Evolutionary conservation across 2,888 invertebrate genomes (phyloP), one percentile per base, ranked within the genome.

Genomic region (Mesorhabditis spiculigera): DNA sequence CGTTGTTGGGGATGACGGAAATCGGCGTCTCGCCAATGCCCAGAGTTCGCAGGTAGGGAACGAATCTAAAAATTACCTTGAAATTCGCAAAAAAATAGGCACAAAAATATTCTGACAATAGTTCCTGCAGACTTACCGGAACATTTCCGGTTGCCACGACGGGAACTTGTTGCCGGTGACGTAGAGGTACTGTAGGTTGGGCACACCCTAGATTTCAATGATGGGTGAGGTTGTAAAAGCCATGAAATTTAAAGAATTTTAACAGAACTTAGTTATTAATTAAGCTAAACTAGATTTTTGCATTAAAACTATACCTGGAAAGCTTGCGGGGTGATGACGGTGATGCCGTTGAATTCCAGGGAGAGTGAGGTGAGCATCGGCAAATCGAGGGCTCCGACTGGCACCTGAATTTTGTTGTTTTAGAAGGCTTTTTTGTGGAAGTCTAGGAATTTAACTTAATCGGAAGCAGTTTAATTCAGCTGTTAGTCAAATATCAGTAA

Each of bases 1-100:
- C 85, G 68, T 86, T 81, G n/a, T 78, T 71, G 4, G 85, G 85
- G 16, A 86, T 83, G 41, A 82, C 81, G 5, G 80, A 77, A 67
- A 86, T 86, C n/a, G 85, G 84, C 0, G 85, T 86, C 68, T 86
- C 85, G 69, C 85, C 85, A 61, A 86, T 85, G 43, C 85, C 85
- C 28, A 85, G 78, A 16, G 84, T 82, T 69, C 81, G 76, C 71
- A 85, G 71, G 68, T 83, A 79, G 43, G 75, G 74, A 65, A 85
- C 77, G 74, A 80, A 83, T 41, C 63, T 63, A 28, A 63, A 28
- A 28, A 63, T n/a, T n/a, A 28, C 42, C n/a, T 10, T 50, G 58
- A 50, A 50, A 28, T 28, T 28, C 3, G 68, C 83, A 79, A 41
- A 75, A 74, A 65, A 85, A 77, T 73, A 80, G 83, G 41, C 63